These are phyloP conservation scores for Aricia agestis DNA, from an alignment of 1,140 invertebrate genomes.

Conservation along the genomic window DNA sequence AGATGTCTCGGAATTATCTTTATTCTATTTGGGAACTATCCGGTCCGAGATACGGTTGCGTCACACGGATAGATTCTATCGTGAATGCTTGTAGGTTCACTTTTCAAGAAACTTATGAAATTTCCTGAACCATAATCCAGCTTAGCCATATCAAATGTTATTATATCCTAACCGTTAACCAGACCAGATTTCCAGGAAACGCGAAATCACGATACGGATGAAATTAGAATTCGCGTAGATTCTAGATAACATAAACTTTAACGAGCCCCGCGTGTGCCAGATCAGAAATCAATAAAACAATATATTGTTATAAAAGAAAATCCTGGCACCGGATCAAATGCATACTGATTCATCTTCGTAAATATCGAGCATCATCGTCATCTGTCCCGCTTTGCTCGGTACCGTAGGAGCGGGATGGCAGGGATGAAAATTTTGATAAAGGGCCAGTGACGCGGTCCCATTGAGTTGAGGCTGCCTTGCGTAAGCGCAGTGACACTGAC, in stretches of 20 bases:
- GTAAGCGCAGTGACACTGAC: not conserved
- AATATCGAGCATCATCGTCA: not conserved
- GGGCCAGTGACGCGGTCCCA: constrained; percentile 1
- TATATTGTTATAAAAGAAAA: not conserved
- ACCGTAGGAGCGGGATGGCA: not conserved
- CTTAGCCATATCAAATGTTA: no score
- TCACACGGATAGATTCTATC: not conserved
- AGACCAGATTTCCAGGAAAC: not conserved
- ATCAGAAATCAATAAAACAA: constrained; percentile 1
- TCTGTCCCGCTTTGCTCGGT: not conserved
- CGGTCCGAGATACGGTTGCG: not conserved
- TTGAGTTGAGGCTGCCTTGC: not conserved
- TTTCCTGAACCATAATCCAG: not conserved
- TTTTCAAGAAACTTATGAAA: not conserved
- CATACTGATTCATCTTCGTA: constrained; percentile 1
- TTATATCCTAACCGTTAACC: not conserved
- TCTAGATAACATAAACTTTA: not conserved
- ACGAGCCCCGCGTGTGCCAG: not conserved
- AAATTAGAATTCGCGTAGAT: not conserved
- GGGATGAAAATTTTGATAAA: not conserved
- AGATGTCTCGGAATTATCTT: not conserved
- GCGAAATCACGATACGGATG: not conserved
- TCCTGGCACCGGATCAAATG: not conserved
- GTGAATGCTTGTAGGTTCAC: no score
- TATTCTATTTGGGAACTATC: not conserved